These are phyloP conservation scores for Melanchra persicariae DNA, from an alignment of 2,888 invertebrate genomes.

Conservation along the genomic window DNA sequence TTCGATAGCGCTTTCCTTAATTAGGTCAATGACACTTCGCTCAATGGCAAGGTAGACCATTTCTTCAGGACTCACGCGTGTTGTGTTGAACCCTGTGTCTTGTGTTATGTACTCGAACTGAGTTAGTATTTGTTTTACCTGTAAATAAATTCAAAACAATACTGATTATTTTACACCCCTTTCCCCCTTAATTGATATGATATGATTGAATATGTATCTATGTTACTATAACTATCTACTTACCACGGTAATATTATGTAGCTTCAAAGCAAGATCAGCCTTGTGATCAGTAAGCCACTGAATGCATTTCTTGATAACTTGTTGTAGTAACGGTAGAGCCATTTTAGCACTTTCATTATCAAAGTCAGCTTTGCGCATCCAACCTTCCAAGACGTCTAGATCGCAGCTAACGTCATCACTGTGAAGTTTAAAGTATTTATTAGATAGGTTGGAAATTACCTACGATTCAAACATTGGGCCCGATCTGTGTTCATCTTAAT, in stretches of 20 bases:
- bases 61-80: conserved; percentile 78
- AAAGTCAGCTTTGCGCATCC: conserved; percentile 77
- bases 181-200: too few relatives aligned
- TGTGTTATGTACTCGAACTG: conserved; percentile 83
- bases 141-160: conserved; percentile 43
- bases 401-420: conserved; percentile 83
- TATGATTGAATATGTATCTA: too few relatives aligned
- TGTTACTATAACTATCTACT: conserved; percentile 48
- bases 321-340: conserved; percentile 77
- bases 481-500: too few relatives aligned
- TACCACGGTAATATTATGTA: conserved; percentile 79
- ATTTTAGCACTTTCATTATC: conserved; percentile 78
- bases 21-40: conserved; percentile 75
- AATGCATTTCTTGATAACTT: conserved; percentile 76
- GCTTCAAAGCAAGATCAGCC: conserved; percentile 77
- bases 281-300: conserved; percentile 81
- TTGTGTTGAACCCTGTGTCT: conserved; percentile 67
- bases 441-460: too few relatives aligned
- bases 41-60: conserved; percentile 80
- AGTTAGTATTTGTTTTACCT: conserved; percentile 84
- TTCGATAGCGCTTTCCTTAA: conserved; percentile 79
- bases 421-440: conserved; percentile 39
- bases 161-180: too few relatives aligned
- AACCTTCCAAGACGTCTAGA: conserved; percentile 77
- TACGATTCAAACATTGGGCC: too few relatives aligned